These are phyloP conservation scores for Eretmocerus hayati DNA, from an alignment of 2,888 invertebrate species.

Conservation along the genomic window DNA sequence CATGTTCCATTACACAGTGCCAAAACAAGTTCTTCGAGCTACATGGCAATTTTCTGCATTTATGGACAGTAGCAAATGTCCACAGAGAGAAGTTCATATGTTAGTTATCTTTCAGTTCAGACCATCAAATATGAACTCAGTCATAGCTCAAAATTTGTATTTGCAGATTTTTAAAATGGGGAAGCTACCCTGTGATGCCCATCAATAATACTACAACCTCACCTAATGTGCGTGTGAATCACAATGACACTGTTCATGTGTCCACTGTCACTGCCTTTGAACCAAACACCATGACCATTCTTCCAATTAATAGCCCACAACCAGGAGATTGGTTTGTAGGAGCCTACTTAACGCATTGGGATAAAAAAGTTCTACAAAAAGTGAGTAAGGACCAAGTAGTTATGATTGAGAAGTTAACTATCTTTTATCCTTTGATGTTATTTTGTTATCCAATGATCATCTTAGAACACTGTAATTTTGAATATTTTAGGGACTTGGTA, in stretches of 20 bases:
- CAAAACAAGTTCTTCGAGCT: constrained; percentile 46
- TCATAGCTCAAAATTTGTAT: constrained; percentile 8
- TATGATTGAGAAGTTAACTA: too few relatives aligned
- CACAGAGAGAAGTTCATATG: constrained; percentile 46
- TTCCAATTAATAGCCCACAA: constrained; percentile 47
- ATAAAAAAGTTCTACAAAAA: constrained; percentile 48
- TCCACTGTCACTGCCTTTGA: constrained; percentile 42
- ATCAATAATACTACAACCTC: constrained; percentile 50
- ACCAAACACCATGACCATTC: constrained; percentile 44
- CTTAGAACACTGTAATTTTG: background rate
- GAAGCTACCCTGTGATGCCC: constrained; percentile 52
- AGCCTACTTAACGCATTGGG: constrained; percentile 48
- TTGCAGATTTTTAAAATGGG: constrained; percentile 51
- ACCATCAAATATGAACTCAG: background rate
- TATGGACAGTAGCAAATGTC: constrained; percentile 46
- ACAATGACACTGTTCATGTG: constrained; percentile 34
- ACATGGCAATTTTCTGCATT: constrained; percentile 51
- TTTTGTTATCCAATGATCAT: too few relatives aligned
- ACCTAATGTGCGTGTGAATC: constrained; percentile 38
- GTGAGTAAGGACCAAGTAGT: too few relatives aligned
- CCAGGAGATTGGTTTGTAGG: constrained; percentile 51
- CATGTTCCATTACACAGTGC: constrained; percentile 48
- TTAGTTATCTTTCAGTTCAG: constrained; percentile 28
- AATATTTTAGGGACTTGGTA: constrained; percentile 44
- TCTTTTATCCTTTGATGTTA: too few relatives aligned